These are phyloP conservation scores for Dascillus cervinus DNA, from an alignment of 2,888 invertebrate genomes.

Conservation along the genomic window DNA sequence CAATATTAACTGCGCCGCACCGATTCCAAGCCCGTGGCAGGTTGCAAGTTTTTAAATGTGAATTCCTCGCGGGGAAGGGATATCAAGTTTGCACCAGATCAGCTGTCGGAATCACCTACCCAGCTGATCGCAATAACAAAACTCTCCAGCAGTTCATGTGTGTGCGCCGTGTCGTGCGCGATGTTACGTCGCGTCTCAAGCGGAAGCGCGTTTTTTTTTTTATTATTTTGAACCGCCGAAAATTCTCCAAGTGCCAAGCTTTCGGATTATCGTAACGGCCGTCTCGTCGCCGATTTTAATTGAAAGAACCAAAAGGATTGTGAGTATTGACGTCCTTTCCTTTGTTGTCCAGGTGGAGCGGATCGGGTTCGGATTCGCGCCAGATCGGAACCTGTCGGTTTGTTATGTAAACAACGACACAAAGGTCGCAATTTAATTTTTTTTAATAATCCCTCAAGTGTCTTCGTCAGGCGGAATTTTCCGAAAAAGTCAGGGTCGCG, in stretches of 20 bases:
- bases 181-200: not conserved
- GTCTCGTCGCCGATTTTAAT: too few species aligned
- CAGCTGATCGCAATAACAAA: slow-evolving; percentile 36
- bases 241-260: too few species aligned
- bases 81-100: slow-evolving; percentile 25
- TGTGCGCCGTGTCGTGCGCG: slow-evolving; percentile 5
- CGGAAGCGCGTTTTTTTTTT: too few species aligned
- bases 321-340: slow-evolving; percentile 19
- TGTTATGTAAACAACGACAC: slow-evolving; percentile 37
- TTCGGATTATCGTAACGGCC: too few species aligned
- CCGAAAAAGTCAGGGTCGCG: too few species aligned
- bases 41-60: too few species aligned
- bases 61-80: too few species aligned
- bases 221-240: too few species aligned
- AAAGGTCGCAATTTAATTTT: slow-evolving; percentile 5
- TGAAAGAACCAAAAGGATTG: too few species aligned
- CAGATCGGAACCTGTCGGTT: slow-evolving; percentile 20
- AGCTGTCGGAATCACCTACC: slow-evolving; percentile 25
- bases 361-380: slow-evolving; percentile 18
- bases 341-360: slow-evolving; percentile 29
- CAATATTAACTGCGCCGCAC: slow-evolving; percentile 8
- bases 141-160: slow-evolving; percentile 11
- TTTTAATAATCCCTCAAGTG: too few species aligned
- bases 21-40: too few species aligned
- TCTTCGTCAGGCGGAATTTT: too few species aligned